Evolutionary conservation across 2,888 invertebrate genomes (phyloP), one percentile per base, ranked within the genome.

Genomic region (Itoplectis maculator): DNA sequence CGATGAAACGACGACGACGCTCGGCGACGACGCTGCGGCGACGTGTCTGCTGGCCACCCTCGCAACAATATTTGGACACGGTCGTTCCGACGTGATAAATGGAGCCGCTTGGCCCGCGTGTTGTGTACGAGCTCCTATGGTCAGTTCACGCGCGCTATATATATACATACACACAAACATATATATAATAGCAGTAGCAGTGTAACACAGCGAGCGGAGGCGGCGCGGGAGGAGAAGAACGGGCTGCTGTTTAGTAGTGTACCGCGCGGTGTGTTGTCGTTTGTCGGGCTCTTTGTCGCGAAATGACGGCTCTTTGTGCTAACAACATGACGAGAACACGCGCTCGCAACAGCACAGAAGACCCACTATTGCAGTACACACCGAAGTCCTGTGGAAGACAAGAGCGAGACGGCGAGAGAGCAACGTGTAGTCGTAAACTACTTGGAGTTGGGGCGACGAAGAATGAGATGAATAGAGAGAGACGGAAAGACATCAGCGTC

Each of bases 11-110:
- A 47, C 29, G 29, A 29, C 29, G 54, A 18, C 69, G 18, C 68
- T 61, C 42, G 73, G 45, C 75, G n/a, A n/a, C n/a, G n/a, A n/a
- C n/a, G n/a, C n/a, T n/a, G n/a, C n/a, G n/a, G n/a, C n/a, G 42
- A 42, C 15, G 45, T 45, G 45, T 29, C 13, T 61, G 61, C 47
- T 78, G 63, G 72, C 84, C 87, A 88, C 90, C 88, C 89, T 86
- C 86, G 83, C 86, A 85, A 88, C 87, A 86, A 86, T 91, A 89
- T 91, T 91, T 91, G 90, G 91, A 91, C 91, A 91, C 89, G 88
- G 84, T 88, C 84, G 85, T 85, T 87, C 73, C 84, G 85, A 82
- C 78, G 86, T 88, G 88, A 88, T 84, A 87, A 88, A 88, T 88
- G 87, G 84, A 74, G 69, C 20, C 65, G 63, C 61, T 18, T 49